These are phyloP conservation scores for Podarcis cretensis DNA, from an alignment of 2,113 vertebrate species.

Conservation along the genomic window DNA sequence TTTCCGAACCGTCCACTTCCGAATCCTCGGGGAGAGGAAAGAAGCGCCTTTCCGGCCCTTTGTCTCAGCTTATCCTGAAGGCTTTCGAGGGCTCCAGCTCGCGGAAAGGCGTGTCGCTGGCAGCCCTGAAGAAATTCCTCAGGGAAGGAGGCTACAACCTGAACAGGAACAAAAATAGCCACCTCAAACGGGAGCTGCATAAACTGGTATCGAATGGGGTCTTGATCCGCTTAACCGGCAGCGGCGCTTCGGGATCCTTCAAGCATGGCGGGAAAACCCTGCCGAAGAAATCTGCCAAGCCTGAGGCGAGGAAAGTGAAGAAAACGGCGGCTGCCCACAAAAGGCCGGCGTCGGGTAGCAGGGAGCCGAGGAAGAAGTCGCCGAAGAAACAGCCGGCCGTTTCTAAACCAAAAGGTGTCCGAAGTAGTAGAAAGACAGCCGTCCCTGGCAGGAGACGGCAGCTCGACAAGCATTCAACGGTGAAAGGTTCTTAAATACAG, in stretches of 20 bases:
- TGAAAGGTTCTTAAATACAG: background rate
- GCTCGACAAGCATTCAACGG: background rate
- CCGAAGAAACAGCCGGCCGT: background rate
- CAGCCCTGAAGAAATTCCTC: background rate
- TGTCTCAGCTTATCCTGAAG: background rate
- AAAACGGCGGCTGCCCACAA: background rate
- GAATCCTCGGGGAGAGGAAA: background rate
- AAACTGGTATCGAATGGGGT: background rate
- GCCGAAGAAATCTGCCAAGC: background rate
- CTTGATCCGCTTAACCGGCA: background rate
- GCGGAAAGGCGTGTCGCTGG: background rate
- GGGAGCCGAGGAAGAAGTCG: background rate
- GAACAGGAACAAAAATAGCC: background rate
- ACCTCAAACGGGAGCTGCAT: conserved; percentile 7
- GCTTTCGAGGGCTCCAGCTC: background rate
- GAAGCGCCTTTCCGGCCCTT: background rate
- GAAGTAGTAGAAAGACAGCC: background rate
- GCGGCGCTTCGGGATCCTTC: conserved; percentile 13
- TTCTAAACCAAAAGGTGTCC: background rate
- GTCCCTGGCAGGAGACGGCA: background rate
- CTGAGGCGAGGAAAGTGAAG: background rate
- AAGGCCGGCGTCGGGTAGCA: background rate
- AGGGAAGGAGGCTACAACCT: background rate
- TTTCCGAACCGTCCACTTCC: background rate
- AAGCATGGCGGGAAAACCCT: background rate